Conservation (phyloP, 1,140 invertebrate genomes). For the Leucophenga varia region DNA sequence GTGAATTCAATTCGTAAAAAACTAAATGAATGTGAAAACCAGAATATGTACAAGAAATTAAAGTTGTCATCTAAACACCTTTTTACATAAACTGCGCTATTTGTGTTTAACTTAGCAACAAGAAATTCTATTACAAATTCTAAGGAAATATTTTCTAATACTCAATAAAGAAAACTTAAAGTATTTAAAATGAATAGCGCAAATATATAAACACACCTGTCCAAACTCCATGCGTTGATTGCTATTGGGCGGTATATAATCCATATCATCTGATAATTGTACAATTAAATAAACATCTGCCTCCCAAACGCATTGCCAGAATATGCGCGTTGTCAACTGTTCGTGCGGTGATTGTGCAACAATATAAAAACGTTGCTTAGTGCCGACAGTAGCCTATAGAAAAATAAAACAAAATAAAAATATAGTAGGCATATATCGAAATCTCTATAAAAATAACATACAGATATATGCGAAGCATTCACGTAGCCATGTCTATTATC, state of each 20-base stretch:
- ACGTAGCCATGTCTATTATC: slow-evolving; percentile 85
- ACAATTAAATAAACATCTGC: slow-evolving; percentile 77
- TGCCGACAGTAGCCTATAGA: slow-evolving; percentile 70
- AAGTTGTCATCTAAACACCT: no score
- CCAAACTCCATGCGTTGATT: slow-evolving; percentile 60
- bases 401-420: background rate
- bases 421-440: background rate
- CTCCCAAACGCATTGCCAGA: slow-evolving; percentile 91
- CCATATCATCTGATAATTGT: slow-evolving; percentile 67
- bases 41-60: no score
- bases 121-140: background rate
- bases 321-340: slow-evolving; percentile 56
- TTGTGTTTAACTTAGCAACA: background rate
- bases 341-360: slow-evolving; percentile 72
- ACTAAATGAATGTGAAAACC: no score
- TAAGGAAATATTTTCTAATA: background rate
- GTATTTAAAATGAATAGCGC: background rate
- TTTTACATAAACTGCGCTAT: no score
- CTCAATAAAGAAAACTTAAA: background rate
- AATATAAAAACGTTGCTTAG: slow-evolving; percentile 79
- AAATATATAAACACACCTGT: slow-evolving; percentile 53
- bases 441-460: slow-evolving; percentile 49
- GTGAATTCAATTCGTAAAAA: no score
- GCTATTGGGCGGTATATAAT: slow-evolving; percentile 63
- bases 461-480: slow-evolving; percentile 85